Conservation (phyloP, 2,113 vertebrate genomes). For the Perca fluviatilis region DNA sequence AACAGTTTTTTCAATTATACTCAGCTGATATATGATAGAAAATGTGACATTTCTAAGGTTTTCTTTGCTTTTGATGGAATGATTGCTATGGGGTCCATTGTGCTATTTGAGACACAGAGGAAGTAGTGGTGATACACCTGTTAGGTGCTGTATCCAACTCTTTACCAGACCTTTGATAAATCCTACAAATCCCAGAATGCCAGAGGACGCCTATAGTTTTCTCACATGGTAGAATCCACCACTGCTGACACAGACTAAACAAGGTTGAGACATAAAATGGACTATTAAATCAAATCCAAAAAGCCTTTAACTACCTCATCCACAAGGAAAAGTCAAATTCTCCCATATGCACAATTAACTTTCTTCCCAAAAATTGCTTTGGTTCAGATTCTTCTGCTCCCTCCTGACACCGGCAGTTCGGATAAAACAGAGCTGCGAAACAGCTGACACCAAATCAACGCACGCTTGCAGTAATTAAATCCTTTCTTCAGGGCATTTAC, state of each 20-base stretch:
- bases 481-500: constrained; percentile 70
- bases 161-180: background rate
- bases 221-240: background rate
- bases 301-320: constrained; percentile 19
- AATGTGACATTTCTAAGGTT: background rate
- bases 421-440: constrained; percentile 66
- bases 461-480: constrained; percentile 71
- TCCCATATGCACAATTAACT: constrained; percentile 58
- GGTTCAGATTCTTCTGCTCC: constrained; percentile 53
- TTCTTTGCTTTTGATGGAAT: background rate
- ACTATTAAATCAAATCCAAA: constrained; percentile 41
- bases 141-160: background rate
- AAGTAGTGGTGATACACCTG: background rate
- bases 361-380: constrained; percentile 55
- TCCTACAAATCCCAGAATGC: constrained; percentile 31
- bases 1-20: constrained; percentile 4
- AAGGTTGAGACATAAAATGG: background rate
- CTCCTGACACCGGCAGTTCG: constrained; percentile 45
- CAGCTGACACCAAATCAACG: constrained; percentile 73
- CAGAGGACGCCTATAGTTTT: background rate
- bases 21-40: background rate
- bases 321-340: constrained; percentile 47
- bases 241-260: constrained; percentile 4
- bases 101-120: background rate
- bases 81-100: too few relatives aligned